Percentiles rank a stretch among this genome's conserved stretches.
phyloP scores from a whole-genome alignment of 2,797 vertebrate genomes.

The Erethizon dorsatum region DNA sequence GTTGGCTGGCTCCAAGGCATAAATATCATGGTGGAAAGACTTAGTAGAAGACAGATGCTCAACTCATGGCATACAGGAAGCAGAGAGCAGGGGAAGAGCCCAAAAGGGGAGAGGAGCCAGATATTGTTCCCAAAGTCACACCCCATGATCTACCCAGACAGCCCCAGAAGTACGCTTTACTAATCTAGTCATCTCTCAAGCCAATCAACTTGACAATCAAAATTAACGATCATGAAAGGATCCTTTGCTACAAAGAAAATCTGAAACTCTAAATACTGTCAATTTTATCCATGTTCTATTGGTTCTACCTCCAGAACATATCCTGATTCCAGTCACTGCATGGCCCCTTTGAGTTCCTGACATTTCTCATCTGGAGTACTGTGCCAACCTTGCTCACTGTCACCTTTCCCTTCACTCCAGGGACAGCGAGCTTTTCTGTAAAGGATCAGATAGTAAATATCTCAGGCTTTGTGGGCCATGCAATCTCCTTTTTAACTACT shows the following conservation, averaged over 20 bases:
- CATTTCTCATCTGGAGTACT: no score
- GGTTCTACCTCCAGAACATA: background rate
- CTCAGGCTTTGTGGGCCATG: background rate
- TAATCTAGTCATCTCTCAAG: background rate
- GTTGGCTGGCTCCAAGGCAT: background rate
- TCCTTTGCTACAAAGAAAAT: background rate
- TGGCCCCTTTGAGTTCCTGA: no score
- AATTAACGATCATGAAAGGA: background rate
- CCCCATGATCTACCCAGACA: background rate
- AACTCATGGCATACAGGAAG: no score
- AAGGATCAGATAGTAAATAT: no score
- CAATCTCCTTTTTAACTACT: fast-evolving
- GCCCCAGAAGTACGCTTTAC: background rate
- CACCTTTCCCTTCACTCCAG: no score
- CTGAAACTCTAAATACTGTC: background rate
- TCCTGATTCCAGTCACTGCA: background rate
- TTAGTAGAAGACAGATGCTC: background rate
- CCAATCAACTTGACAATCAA: background rate
- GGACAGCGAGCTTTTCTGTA: no score
- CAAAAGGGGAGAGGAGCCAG: background rate
- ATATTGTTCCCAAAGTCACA: background rate
- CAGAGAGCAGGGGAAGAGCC: no score
- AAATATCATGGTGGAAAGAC: background rate
- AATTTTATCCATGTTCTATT: background rate
- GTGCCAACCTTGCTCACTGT: no score